Conservation (phyloP, 2,113 vertebrate genomes). For the Myotis lucifugus region DNA sequence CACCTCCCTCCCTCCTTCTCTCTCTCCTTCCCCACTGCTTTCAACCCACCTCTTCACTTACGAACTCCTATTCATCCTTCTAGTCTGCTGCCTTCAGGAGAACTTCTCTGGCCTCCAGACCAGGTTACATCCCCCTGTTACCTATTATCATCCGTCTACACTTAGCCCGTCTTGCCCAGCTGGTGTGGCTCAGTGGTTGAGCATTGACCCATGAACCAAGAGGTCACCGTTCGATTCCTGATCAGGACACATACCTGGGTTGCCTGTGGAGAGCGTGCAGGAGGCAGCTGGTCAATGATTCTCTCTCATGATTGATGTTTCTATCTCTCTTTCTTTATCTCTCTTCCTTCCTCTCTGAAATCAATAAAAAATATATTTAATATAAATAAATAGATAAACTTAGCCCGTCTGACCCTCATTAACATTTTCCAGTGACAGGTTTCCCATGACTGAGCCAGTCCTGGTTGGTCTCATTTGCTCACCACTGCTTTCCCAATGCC, state of each 20-base stretch:
- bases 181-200: no score
- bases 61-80: background rate
- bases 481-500: background rate
- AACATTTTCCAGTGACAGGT: background rate
- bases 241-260: no score
- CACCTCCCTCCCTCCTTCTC: background rate
- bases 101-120: background rate
- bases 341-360: no score
- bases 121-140: background rate
- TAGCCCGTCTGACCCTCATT: background rate
- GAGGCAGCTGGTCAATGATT: no score
- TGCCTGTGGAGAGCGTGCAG: no score
- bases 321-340: no score
- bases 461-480: background rate
- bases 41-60: background rate
- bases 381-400: no score
- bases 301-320: no score
- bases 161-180: no score
- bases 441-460: background rate
- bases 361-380: no score
- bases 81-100: background rate
- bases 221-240: no score
- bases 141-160: background rate
- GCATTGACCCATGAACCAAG: no score
- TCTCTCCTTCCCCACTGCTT: background rate